Percentiles rank a stretch among this genome's conserved stretches.
Evolutionary conservation across 2,888 invertebrate species (phyloP).

Genomic region (Drosophila paramelanica): DNA sequence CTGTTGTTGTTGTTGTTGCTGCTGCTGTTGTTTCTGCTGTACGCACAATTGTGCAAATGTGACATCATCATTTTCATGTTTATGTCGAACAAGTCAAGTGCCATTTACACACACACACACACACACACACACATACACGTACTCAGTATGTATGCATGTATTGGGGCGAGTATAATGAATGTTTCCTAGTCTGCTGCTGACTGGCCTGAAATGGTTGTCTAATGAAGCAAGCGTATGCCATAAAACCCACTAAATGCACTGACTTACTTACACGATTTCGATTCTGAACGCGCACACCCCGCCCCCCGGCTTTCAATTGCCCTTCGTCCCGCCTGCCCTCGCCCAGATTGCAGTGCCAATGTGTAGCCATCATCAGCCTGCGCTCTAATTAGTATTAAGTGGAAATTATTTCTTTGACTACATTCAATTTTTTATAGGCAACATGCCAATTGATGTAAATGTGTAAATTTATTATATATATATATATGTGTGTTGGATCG

Average conservation of each 20-base stretch:
- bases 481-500: not conserved
- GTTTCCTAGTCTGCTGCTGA: constrained; percentile 65
- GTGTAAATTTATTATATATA: constrained; percentile 3
- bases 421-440: constrained; percentile 62
- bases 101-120: constrained; percentile 59
- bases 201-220: constrained; percentile 74
- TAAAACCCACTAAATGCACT: constrained; percentile 76
- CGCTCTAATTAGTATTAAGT: constrained; percentile 78
- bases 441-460: constrained; percentile 58
- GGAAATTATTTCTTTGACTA: constrained; percentile 75
- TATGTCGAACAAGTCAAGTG: constrained; percentile 81
- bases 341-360: constrained; percentile 46
- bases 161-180: constrained; percentile 67
- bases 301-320: not conserved
- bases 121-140: constrained; percentile 15
- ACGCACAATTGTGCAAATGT: constrained; percentile 81
- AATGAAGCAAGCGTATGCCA: constrained; percentile 75
- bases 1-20: constrained; percentile 39
- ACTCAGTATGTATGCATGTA: constrained; percentile 8
- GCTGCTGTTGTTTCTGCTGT: constrained; percentile 57
- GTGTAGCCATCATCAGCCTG: constrained; percentile 51
- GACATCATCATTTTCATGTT: constrained; percentile 81
- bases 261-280: constrained; percentile 73
- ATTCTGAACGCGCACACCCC: constrained; percentile 23
- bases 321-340: not conserved